Percentiles rank a stretch among this genome's conserved stretches.
Conservation (phyloP, 2,797 vertebrate genomes). For the Sebastes ruberrimus region DNA sequence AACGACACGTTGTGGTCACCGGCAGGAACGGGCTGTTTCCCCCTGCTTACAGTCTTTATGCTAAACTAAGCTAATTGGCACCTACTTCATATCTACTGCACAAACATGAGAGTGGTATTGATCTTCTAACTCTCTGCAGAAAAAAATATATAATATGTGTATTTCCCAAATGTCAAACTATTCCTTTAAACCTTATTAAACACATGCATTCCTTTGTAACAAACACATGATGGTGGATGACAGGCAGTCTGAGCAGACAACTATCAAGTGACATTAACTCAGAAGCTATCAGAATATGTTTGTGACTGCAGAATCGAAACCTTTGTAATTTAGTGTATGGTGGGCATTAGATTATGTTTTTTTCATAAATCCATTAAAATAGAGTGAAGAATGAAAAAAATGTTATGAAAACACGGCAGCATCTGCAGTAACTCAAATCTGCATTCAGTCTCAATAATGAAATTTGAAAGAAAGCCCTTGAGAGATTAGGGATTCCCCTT, state of each 20-base stretch:
- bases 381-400: conserved; percentile 27
- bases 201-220: neutral
- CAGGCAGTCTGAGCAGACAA: neutral
- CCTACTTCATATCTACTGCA: neutral
- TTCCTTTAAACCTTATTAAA: neutral
- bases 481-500: conserved; percentile 76
- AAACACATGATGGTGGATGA: neutral
- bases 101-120: neutral
- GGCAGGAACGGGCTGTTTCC: no score
- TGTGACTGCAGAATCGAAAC: conserved; percentile 21
- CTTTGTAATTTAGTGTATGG: conserved; percentile 37
- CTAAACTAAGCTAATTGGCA: neutral
- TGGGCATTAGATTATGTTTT: conserved; percentile 32
- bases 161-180: neutral
- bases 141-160: neutral
- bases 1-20: no score
- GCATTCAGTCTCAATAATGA: conserved; percentile 74
- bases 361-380: conserved; percentile 56
- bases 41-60: neutral
- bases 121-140: neutral
- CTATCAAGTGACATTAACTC: conserved; percentile 33
- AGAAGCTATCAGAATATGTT: conserved; percentile 20
- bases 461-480: conserved; percentile 76
- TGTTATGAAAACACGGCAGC: conserved; percentile 34
- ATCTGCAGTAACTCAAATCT: conserved; percentile 70